These are phyloP conservation scores for Stratiomys singularior DNA, from an alignment of 2,888 invertebrate species.

Conservation along the genomic window DNA sequence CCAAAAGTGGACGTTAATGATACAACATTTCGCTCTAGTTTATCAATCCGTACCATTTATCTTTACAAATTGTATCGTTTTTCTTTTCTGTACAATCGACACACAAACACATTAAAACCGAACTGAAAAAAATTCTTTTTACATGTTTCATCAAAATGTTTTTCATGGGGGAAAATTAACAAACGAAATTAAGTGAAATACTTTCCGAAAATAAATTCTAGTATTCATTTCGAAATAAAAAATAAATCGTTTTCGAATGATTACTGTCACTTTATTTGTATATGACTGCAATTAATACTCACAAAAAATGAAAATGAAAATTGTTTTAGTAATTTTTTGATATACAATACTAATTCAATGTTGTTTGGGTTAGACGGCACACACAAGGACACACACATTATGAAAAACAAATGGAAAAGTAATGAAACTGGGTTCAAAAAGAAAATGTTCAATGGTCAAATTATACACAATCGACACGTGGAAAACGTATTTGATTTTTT, in stretches of 20 bases:
- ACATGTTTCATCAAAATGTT: not conserved
- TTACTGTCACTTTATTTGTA: no score
- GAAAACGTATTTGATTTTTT: no score
- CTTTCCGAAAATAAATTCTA: no score
- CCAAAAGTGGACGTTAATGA: no score
- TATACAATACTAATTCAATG: conserved; percentile 33
- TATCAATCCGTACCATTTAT: no score
- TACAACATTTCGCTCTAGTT: no score
- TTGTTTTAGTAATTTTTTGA: conserved; percentile 49
- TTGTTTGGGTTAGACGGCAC: conserved; percentile 61
- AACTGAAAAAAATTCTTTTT: conserved; percentile 24
- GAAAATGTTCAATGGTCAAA: not conserved
- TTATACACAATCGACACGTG: not conserved
- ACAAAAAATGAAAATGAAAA: conserved; percentile 31
- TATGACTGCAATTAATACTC: no score
- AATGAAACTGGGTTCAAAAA: not conserved
- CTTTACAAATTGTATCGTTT: not conserved
- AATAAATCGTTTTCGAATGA: no score
- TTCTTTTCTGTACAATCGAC: conserved; percentile 50
- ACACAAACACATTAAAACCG: conserved; percentile 50
- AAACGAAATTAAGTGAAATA: conserved; percentile 22
- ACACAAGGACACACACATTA: conserved; percentile 61
- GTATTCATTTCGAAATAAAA: no score
- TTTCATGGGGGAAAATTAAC: not conserved
- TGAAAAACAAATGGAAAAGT: conserved; percentile 30